phyloP scores from a whole-genome alignment of 2,888 invertebrate genomes.

The Smittia sp. region DNA sequence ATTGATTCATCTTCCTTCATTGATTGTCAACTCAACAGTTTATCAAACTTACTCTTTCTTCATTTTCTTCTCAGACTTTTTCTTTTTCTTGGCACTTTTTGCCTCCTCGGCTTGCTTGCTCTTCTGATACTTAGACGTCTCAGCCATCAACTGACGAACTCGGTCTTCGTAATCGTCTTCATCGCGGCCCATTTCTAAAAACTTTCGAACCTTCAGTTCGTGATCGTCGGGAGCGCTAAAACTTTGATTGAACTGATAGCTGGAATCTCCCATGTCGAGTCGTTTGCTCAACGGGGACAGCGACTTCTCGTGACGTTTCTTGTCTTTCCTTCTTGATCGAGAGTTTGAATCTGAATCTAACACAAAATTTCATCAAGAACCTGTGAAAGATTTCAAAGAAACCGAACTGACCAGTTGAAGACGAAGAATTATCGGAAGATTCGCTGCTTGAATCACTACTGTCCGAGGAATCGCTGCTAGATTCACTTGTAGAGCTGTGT shows the following conservation, averaged over 20 bases:
- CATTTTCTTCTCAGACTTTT: conserved; percentile 57
- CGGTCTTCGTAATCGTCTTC: conserved; percentile 84
- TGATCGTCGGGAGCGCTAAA: conserved; percentile 62
- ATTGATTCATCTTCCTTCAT: conserved; percentile 52
- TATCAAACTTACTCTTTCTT: conserved; percentile 46
- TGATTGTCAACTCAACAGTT: too few relatives aligned
- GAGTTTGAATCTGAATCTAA: conserved; percentile 55
- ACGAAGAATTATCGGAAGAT: conserved; percentile 63
- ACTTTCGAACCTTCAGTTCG: conserved; percentile 68
- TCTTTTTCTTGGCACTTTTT: conserved; percentile 60
- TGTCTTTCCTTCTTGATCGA: conserved; percentile 57
- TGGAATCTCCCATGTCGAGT: conserved; percentile 70
- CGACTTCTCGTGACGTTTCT: conserved; percentile 66
- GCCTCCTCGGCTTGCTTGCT: conserved; percentile 57
- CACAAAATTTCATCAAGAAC: neutral
- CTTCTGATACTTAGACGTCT: conserved; percentile 75
- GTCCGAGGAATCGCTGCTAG: conserved; percentile 52
- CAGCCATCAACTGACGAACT: conserved; percentile 81
- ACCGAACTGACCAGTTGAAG: conserved; percentile 53
- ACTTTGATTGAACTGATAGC: conserved; percentile 69
- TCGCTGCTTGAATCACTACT: conserved; percentile 63
- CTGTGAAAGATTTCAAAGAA: neutral
- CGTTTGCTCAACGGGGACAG: conserved; percentile 79
- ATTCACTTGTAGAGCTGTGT: conserved; percentile 57
- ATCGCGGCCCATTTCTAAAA: conserved; percentile 74